Conservation (phyloP, 1,140 invertebrate species). For the Scaptodrosophila lebanonensis region DNA sequence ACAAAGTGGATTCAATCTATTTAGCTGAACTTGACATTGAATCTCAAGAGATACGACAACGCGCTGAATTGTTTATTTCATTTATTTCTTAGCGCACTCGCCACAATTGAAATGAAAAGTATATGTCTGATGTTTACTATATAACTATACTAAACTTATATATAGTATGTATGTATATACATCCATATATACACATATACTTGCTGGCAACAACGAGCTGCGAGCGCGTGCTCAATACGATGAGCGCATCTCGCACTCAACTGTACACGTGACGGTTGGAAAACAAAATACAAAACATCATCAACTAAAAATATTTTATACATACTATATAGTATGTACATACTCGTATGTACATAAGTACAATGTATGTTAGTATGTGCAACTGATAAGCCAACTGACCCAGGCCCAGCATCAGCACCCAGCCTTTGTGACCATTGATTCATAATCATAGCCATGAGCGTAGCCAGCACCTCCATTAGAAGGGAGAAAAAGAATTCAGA, state of each 20-base stretch:
- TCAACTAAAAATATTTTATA: no score
- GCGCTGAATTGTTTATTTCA: not conserved
- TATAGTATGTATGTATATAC: conserved; percentile 4
- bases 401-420: no score
- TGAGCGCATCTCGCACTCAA: conserved; percentile 14
- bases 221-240: not conserved
- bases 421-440: conserved; percentile 20
- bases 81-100: conserved; percentile 10
- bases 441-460: no score
- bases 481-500: no score
- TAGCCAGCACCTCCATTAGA: no score
- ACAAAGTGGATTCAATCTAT: conserved; percentile 5
- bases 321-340: no score
- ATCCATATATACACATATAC: conserved; percentile 1
- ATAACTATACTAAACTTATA: no score
- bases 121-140: no score
- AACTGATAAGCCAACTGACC: conserved; percentile 33
- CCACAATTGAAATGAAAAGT: no score
- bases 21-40: conserved; percentile 65
- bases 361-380: no score
- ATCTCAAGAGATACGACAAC: conserved; percentile 26
- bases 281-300: conserved; percentile 7
- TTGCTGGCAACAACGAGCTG: conserved; percentile 1
- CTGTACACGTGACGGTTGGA: conserved; percentile 37
- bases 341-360: no score